These are phyloP conservation scores for Chymomyza caudatula DNA, from an alignment of 2,888 invertebrate species.

Conservation along the genomic window DNA sequence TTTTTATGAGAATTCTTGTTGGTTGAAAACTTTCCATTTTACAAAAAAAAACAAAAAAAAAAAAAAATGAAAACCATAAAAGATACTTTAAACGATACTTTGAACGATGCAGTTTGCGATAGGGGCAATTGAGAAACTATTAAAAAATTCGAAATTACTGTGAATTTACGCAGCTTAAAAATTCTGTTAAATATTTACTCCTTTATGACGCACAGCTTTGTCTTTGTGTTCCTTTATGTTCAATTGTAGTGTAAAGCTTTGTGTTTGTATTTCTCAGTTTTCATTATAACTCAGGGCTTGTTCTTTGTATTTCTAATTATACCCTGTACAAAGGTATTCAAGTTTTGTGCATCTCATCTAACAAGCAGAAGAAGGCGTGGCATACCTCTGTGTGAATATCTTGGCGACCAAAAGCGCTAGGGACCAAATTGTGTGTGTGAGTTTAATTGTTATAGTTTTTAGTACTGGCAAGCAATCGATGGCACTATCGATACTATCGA, in stretches of 20 bases:
- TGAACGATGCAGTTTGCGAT: background rate
- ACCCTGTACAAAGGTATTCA: too few species aligned
- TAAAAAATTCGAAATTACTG: conserved; percentile 66
- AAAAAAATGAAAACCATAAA: conserved; percentile 39
- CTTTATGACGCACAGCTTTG: background rate
- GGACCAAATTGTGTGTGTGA: too few species aligned
- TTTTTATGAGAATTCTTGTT: conserved; percentile 67
- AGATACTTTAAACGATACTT: background rate
- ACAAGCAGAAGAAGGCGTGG: too few species aligned
- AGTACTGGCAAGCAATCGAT: too few species aligned
- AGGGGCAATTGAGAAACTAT: conserved; percentile 44
- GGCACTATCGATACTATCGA: too few species aligned
- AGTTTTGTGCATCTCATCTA: too few species aligned
- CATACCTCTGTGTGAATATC: too few species aligned
- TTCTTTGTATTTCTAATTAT: background rate
- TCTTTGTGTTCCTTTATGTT: background rate
- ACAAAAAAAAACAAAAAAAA: conserved; percentile 62
- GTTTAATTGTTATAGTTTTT: too few species aligned
- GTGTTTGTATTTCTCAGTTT: background rate
- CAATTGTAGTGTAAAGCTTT: background rate
- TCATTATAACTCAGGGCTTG: background rate
- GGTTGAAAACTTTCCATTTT: conserved; percentile 69
- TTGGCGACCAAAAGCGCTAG: too few species aligned
- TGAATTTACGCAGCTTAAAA: conserved; percentile 6
- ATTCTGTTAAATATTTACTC: background rate